These are phyloP conservation scores for Enteromius trimaculatus DNA, from an alignment of 2,797 vertebrate genomes.

Conservation along the genomic window DNA sequence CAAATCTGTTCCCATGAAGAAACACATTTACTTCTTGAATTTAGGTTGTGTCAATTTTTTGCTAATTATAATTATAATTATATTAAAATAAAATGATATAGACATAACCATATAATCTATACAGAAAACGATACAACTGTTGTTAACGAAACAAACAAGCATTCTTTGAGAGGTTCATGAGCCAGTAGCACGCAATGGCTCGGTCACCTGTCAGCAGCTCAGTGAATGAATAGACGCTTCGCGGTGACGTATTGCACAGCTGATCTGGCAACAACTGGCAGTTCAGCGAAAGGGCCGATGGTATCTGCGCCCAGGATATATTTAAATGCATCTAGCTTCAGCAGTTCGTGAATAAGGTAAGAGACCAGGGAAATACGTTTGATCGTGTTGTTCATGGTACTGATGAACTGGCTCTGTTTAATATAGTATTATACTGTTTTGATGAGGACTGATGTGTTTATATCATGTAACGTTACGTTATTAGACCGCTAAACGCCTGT, in stretches of 20 bases:
- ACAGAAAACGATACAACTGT: background rate
- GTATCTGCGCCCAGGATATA: background rate
- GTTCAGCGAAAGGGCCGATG: constrained; percentile 20
- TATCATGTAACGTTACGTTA: background rate
- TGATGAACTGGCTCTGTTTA: background rate
- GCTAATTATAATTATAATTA: no score
- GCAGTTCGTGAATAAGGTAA: constrained; percentile 44
- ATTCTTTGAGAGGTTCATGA: background rate
- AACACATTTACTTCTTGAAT: background rate
- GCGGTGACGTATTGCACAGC: constrained; percentile 50
- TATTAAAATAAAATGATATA: background rate
- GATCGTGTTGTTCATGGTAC: background rate
- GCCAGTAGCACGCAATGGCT: background rate
- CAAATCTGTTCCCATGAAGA: background rate
- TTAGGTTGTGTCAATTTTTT: background rate
- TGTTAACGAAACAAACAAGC: background rate
- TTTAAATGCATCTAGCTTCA: constrained; percentile 17
- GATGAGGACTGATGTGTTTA: background rate
- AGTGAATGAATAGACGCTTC: constrained; percentile 14
- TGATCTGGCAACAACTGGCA: constrained; percentile 53
- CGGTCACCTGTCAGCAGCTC: constrained; percentile 34
- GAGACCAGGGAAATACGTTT: background rate
- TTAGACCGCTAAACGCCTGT: background rate
- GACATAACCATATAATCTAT: background rate
- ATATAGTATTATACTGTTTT: background rate